These are phyloP conservation scores for Panagrolaimus sp. DNA, from an alignment of 1,140 invertebrate species.

Conservation along the genomic window DNA sequence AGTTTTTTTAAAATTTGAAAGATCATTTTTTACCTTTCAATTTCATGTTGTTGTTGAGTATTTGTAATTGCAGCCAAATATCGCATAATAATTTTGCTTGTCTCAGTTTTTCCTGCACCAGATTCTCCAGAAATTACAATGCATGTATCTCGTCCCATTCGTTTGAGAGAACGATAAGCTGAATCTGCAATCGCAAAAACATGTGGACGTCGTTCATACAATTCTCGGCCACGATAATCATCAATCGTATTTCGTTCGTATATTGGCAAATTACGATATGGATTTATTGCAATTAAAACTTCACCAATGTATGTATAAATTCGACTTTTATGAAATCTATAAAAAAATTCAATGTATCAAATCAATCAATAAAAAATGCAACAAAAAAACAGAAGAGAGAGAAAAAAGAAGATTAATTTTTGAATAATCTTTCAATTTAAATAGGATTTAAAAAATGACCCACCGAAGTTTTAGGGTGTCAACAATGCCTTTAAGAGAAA, in stretches of 20 bases:
- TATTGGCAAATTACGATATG: conserved; percentile 93
- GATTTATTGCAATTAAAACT: conserved; percentile 96
- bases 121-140: conserved; percentile 95
- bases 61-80: conserved; percentile 75
- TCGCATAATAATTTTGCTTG: conserved; percentile 92
- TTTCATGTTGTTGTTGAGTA: conserved; percentile 69
- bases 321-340: conserved; percentile 66
- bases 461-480: conserved; percentile 43
- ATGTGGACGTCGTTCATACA: conserved; percentile 91
- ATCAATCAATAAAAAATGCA: background rate
- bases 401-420: conserved; percentile 5
- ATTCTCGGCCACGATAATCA: conserved; percentile 89
- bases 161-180: conserved; percentile 69
- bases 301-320: conserved; percentile 99
- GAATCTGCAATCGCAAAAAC: conserved; percentile 98
- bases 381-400: background rate
- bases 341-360: conserved; percentile 16
- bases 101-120: conserved; percentile 96
- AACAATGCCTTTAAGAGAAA: conserved; percentile 38
- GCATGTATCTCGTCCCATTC: conserved; percentile 86
- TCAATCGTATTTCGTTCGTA: conserved; percentile 95
- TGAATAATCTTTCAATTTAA: background rate
- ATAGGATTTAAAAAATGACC: conserved; percentile 19
- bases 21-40: conserved; percentile 64
- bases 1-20: no score